Evolutionary conservation across 1,140 invertebrate genomes (phyloP).

Genomic region (Bombus haemorrhoidalis): DNA sequence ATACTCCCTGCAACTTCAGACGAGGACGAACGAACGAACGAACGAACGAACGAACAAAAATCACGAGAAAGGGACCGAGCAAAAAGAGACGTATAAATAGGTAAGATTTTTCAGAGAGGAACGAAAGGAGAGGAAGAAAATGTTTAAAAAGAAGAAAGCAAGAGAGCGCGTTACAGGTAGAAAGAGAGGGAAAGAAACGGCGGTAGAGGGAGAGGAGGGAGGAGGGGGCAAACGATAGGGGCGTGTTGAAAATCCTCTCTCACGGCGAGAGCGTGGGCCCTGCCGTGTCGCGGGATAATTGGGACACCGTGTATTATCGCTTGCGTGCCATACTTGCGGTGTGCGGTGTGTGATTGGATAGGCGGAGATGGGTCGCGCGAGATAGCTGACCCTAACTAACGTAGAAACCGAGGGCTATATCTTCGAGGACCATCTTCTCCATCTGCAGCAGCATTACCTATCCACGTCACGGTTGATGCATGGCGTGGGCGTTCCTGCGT

Average conservation of each 20-base stretch:
- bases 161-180: neutral
- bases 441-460: slow-evolving; percentile 80
- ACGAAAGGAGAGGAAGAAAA: neutral
- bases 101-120: neutral
- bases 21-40: neutral
- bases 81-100: neutral
- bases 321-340: slow-evolving; percentile 76
- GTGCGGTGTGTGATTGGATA: slow-evolving; percentile 82
- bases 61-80: neutral
- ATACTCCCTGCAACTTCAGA: neutral
- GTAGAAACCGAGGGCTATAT: slow-evolving; percentile 77
- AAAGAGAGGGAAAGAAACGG: neutral
- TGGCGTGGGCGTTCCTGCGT: slow-evolving; percentile 81
- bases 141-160: neutral
- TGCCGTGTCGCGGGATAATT: slow-evolving; percentile 79
- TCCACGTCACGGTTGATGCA: slow-evolving; percentile 82
- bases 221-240: slow-evolving; percentile 48
- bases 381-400: slow-evolving; percentile 82
- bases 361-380: slow-evolving; percentile 82
- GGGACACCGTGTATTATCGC: slow-evolving; percentile 77
- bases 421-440: slow-evolving; percentile 81
- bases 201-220: neutral
- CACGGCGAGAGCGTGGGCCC: slow-evolving; percentile 66
- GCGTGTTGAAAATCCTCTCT: slow-evolving; percentile 77
- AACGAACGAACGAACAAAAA: neutral